Conservation (phyloP, 2,888 invertebrate genomes). For the Bellardia bayeri region DNA sequence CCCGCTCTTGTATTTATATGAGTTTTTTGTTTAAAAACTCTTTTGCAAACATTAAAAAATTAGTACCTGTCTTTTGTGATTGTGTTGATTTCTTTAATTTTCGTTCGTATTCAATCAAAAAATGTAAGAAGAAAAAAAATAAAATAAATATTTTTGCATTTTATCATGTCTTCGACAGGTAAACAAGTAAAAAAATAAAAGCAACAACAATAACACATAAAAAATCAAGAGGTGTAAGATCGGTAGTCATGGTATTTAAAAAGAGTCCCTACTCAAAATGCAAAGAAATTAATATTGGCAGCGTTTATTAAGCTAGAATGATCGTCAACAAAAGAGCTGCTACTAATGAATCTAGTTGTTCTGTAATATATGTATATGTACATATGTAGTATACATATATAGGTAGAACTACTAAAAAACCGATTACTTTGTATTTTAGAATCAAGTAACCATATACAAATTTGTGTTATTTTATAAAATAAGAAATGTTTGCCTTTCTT, state of each 20-base stretch:
- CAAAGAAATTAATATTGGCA: not conserved
- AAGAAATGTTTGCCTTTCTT: no score
- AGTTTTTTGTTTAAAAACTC: constrained; percentile 10
- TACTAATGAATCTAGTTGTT: no score
- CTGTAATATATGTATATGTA: no score
- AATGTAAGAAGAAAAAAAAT: constrained; percentile 24
- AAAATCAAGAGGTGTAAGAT: constrained; percentile 16
- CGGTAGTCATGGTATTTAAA: not conserved
- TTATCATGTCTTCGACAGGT: constrained; percentile 71
- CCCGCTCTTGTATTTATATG: constrained; percentile 8
- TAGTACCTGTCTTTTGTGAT: constrained; percentile 48
- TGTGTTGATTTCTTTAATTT: constrained; percentile 23
- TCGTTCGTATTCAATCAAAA: constrained; percentile 50
- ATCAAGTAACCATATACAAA: no score
- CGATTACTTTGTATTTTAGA: no score
- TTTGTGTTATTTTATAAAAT: no score
- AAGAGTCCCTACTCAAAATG: constrained; percentile 28
- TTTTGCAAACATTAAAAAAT: constrained; percentile 54
- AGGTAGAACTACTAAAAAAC: no score
- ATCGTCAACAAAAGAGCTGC: no score
- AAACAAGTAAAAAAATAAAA: constrained; percentile 52
- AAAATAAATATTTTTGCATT: constrained; percentile 64
- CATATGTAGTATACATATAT: no score
- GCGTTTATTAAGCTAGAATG: no score
- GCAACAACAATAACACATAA: constrained; percentile 35